These are phyloP conservation scores for Mustela lutreola DNA, from an alignment of 2,113 vertebrate genomes.

Conservation along the genomic window DNA sequence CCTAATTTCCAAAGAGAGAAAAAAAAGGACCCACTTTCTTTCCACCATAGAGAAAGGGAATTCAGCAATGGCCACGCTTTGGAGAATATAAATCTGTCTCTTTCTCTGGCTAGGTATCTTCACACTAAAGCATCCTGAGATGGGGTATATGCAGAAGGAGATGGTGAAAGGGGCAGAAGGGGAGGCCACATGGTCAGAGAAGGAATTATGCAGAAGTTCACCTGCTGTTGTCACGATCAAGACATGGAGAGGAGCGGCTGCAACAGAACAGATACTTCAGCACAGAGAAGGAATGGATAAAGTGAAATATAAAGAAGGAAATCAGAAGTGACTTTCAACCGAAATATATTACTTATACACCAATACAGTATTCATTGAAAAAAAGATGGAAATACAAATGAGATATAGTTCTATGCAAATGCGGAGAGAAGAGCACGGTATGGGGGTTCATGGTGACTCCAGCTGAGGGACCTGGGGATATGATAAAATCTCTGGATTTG, in stretches of 20 bases:
- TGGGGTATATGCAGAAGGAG: slow-evolving; percentile 67
- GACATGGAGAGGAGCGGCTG: slow-evolving; percentile 97
- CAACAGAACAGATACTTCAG: slow-evolving; percentile 93
- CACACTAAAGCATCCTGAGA: slow-evolving; percentile 88
- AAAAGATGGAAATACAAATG: slow-evolving; percentile 54
- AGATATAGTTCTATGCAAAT: neutral
- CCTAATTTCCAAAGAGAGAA: neutral
- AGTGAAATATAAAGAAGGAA: slow-evolving; percentile 82
- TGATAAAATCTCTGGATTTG: neutral
- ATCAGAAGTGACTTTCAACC: slow-evolving; percentile 79
- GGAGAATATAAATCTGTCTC: neutral
- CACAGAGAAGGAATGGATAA: slow-evolving; percentile 86
- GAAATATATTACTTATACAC: slow-evolving; percentile 71
- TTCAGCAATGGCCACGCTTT: neutral
- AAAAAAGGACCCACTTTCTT: neutral
- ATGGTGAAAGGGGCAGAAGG: slow-evolving; percentile 67
- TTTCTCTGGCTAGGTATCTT: slow-evolving; percentile 68
- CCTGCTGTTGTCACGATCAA: slow-evolving; percentile 99
- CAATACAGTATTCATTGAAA: slow-evolving; percentile 31
- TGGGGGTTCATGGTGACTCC: neutral
- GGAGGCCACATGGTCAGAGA: slow-evolving; percentile 80
- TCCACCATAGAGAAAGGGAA: neutral
- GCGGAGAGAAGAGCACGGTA: neutral
- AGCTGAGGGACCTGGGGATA: neutral
- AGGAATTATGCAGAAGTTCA: slow-evolving; percentile 93